Conservation (phyloP, 2,888 invertebrate species). For the Machimus rusticus region DNA sequence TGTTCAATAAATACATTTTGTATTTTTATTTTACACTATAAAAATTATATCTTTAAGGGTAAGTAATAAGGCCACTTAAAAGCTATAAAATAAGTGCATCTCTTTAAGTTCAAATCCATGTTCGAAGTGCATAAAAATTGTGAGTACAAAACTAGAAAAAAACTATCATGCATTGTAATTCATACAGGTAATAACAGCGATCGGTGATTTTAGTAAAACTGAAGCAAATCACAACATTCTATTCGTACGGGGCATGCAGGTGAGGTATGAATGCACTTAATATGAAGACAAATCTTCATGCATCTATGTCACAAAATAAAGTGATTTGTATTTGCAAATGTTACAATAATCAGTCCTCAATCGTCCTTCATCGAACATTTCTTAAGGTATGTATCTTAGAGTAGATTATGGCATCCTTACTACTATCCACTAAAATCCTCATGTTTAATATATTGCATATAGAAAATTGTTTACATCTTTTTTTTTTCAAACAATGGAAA, state of each 20-base stretch:
- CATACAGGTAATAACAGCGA: neutral
- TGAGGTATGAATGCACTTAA: neutral
- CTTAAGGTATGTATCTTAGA: constrained; percentile 4
- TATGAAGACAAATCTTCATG: neutral
- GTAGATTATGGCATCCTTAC: constrained; percentile 22
- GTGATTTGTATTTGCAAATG: neutral
- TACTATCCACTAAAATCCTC: neutral
- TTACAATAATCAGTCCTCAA: constrained; percentile 1
- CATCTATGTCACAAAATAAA: neutral
- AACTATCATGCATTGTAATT: neutral
- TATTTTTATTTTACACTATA: neutral
- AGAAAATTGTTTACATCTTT: constrained; percentile 1
- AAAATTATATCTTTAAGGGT: neutral
- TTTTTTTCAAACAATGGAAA: constrained; percentile 14
- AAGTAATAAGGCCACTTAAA: neutral
- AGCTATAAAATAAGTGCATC: neutral
- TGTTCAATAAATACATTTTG: neutral
- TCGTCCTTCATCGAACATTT: neutral
- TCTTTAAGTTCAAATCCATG: neutral
- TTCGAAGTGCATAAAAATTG: neutral
- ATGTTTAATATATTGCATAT: neutral
- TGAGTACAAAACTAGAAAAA: neutral
- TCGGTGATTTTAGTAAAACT: neutral
- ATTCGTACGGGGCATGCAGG: neutral
- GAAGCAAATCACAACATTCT: neutral